Evolutionary conservation across 2,113 vertebrate species (phyloP), one percentile per base, ranked within the genome.

Genomic region (Neotoma lepida): DNA sequence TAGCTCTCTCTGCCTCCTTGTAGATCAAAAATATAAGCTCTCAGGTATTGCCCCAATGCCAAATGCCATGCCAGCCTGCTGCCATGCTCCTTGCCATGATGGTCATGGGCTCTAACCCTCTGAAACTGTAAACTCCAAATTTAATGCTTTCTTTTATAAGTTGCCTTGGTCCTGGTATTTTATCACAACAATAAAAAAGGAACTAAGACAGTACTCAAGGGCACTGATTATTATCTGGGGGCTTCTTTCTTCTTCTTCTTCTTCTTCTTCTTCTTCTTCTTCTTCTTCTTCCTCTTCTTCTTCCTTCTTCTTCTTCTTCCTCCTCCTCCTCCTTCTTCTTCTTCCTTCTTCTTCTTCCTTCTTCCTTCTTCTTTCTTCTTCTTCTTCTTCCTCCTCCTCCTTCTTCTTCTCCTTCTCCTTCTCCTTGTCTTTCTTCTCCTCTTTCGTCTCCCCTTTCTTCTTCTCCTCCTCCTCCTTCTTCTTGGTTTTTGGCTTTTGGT

Each of bases 381-480:
- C 8, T 12, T n/a, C n/a, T n/a, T n/a, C n/a, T n/a, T n/a, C 7
- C 46, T 46, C 7, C 46, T 46, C 7, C 46, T 46, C 7, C 46
- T 46, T 7, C 9, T 51, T 9, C 9, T 14, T 3, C 51, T 51
- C 13, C 51, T 51, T 3, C 51, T 51, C 13, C 51, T 51, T 3
- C 51, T 51, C 13, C 30, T n/a, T 6, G 7, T 61, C 2, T 7
- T 9, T 9, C 22, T 9, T 0, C 24, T 26, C 4, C 8, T 12
- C 2, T 6, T 63, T 12, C 26, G 3, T 10, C 26, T 28, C 2
- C 26, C 4, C 8, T 0, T 30, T 9, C 2, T 28, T 9, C 3
- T 28, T 26, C 54, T 56, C 4, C 54, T 56, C 15, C 54, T 56
- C 17, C 54, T 56, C 54, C 54, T 63, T 9, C 18, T 26, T 28